Evolutionary conservation across 2,113 vertebrate genomes (phyloP).

Genomic region (Ictidomys tridecemlineatus): DNA sequence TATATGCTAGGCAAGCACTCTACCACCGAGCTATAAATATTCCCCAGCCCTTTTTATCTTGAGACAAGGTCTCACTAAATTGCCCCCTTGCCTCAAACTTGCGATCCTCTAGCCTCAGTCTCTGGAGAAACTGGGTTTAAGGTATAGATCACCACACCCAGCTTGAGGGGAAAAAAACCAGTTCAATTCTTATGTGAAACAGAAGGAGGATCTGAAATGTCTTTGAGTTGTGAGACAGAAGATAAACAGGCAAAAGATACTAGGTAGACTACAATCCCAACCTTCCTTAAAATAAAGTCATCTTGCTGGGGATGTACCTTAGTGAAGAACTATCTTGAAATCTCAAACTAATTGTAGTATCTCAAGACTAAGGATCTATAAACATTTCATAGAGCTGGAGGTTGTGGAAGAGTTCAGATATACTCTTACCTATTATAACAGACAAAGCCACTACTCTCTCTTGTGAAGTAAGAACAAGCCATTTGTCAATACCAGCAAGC

Average conservation of each 20-base stretch:
- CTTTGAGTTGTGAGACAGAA: background rate
- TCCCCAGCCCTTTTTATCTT: too few relatives aligned
- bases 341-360: background rate
- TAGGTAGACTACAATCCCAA: background rate
- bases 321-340: background rate
- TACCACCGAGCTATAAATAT: too few relatives aligned
- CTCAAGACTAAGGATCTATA: constrained; percentile 28
- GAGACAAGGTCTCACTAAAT: too few relatives aligned
- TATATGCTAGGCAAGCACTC: too few relatives aligned
- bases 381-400: background rate
- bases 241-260: background rate
- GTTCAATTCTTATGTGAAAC: background rate
- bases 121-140: too few relatives aligned
- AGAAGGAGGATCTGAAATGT: constrained; percentile 15
- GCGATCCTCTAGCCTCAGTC: too few relatives aligned
- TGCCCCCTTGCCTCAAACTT: too few relatives aligned
- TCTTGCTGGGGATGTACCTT: background rate
- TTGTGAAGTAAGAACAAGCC: background rate
- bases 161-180: too few relatives aligned
- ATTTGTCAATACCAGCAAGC: background rate
- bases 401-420: background rate
- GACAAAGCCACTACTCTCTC: background rate
- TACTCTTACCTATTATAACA: background rate
- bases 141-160: too few relatives aligned
- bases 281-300: constrained; percentile 2